Base-by-base conservation (phyloP, 1,140 invertebrate species). In the Metaphire vulgaris region DNA sequence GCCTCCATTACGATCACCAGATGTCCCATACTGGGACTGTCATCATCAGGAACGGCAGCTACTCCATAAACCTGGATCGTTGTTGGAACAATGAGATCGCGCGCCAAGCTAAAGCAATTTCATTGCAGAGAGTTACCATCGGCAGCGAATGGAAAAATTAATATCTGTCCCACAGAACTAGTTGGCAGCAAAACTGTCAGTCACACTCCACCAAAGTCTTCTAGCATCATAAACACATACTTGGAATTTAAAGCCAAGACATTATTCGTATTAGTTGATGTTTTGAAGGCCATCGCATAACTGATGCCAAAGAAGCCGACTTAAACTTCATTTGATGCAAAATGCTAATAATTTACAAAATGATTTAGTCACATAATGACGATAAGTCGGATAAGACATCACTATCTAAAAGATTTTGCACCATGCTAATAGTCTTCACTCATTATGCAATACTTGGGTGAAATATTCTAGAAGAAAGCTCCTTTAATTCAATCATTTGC, bases 1-100 rank as follows among this genome's bases (percentile, higher is more conserved):
- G 72, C 77, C 74, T 78, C 77, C 0, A 69, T 78, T 12, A 78
- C 64, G 28, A 78, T 75, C 21, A 78, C 73, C 74, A 78, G 31
- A 31, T 78, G 73, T 1, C 77, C 77, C 32, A 69, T 29, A 28
- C 15, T 32, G 0, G 77, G 74, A 71, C 75, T 30, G 6, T 71
- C 66, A 31, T 68, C 31, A 33, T 75, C 74, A 21, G 77, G 73
- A 21, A 78, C 77, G 0, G 68, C 77, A 6, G 77, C 73, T 29
- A 78, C 69, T 21, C 77, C 77, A 56, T 75, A 78, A 0, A 78
- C 77, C 26, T 75, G 66, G 0, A 78, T 28, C 1, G 77, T 78
- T 16, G 77, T 75, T 26, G 31, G 34, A 26, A 78, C 64, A 30
- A 78, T 78, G 33, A 33, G 77, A 75, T 78, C 73, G 21, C 70